Conservation (phyloP, 2,113 vertebrate species). For the Ciconia stormi region DNA sequence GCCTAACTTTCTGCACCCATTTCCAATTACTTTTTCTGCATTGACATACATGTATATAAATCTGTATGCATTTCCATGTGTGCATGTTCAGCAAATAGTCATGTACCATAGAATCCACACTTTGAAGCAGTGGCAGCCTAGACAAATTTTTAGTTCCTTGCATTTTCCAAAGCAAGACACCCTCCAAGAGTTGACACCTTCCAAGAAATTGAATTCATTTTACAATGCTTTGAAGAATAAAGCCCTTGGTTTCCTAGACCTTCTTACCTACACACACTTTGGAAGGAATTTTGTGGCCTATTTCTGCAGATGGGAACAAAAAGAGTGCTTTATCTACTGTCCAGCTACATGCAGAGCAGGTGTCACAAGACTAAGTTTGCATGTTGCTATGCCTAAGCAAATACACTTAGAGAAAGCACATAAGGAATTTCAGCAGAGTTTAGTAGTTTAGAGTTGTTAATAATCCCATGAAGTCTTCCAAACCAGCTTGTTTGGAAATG, state of each 20-base stretch:
- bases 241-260: background rate
- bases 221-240: background rate
- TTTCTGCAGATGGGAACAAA: background rate
- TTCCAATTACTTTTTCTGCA: background rate
- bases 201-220: background rate
- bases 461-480: background rate
- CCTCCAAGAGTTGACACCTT: background rate
- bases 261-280: background rate
- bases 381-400: background rate
- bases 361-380: background rate
- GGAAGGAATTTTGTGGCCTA: background rate
- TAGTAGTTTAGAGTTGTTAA: background rate
- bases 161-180: background rate
- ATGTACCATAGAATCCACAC: background rate
- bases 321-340: background rate
- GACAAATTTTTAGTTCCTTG: background rate
- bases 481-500: background rate
- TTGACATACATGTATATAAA: background rate
- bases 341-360: background rate
- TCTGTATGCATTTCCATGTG: background rate
- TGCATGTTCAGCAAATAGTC: background rate
- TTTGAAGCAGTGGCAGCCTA: background rate
- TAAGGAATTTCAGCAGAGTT: background rate
- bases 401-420: background rate
- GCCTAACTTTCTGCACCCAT: background rate